phyloP scores from a whole-genome alignment of 2,888 invertebrate genomes.

The Ypsolopha sequella region DNA sequence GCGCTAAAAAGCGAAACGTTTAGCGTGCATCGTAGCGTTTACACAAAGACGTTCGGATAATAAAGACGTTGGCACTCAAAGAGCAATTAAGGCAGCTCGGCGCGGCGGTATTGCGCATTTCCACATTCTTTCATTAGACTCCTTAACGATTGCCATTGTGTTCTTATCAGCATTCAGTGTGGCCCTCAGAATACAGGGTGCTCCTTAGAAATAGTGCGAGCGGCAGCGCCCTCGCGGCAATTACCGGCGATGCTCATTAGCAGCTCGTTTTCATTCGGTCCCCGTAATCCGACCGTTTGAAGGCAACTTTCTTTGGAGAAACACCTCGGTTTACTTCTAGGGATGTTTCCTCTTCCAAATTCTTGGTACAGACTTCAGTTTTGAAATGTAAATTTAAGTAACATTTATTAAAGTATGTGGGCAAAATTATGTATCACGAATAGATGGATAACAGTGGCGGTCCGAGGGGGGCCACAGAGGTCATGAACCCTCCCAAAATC shows the following conservation, averaged over 20 bases:
- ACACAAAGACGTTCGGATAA: background rate
- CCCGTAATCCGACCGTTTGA: conserved; percentile 39
- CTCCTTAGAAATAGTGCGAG: conserved; percentile 26
- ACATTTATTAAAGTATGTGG: too few species aligned
- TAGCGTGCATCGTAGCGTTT: background rate
- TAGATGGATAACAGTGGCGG: too few species aligned
- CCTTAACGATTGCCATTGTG: conserved; percentile 22
- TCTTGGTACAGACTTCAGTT: too few species aligned
- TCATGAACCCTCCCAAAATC: too few species aligned
- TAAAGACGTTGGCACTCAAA: background rate
- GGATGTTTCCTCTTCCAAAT: background rate
- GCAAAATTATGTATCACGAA: too few species aligned
- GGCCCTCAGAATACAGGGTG: conserved; percentile 3
- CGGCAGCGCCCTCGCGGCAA: conserved; percentile 16
- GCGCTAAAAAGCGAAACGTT: background rate
- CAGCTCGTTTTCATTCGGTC: conserved; percentile 54
- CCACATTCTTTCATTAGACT: conserved; percentile 2
- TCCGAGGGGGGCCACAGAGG: too few species aligned
- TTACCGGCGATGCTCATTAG: conserved; percentile 49
- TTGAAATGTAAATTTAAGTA: too few species aligned
- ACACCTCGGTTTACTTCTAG: conserved; percentile 41
- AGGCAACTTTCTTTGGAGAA: conserved; percentile 36
- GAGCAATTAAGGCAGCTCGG: background rate
- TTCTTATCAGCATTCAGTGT: conserved; percentile 39
- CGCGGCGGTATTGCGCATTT: background rate